Conservation (phyloP, 2,888 invertebrate species). For the Malthinus flaveolus region DNA sequence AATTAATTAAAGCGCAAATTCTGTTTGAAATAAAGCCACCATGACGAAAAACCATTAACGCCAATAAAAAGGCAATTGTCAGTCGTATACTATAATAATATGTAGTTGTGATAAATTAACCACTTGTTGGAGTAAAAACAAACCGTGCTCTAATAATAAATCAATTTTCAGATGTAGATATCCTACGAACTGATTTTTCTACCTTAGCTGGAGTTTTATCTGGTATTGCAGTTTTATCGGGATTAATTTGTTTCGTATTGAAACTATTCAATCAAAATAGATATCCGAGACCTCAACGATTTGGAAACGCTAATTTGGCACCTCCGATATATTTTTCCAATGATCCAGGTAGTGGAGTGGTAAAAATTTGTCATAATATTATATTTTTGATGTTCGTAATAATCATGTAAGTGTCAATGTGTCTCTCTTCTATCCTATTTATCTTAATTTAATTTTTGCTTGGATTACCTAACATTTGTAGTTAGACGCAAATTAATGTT, state of each 20-base stretch:
- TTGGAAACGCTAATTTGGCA: conserved; percentile 81
- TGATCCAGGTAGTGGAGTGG: conserved; percentile 70
- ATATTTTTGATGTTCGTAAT: conserved; percentile 22
- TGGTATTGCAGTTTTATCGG: conserved; percentile 83
- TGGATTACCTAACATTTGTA: conserved; percentile 5
- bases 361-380: conserved; percentile 16
- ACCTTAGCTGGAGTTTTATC: conserved; percentile 84
- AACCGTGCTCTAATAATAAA: not conserved
- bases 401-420: conserved; percentile 25
- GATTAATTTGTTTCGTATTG: conserved; percentile 85
- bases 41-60: no score
- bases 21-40: no score
- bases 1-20: no score
- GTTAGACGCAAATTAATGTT: not conserved
- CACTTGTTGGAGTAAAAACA: not conserved
- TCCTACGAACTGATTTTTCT: conserved; percentile 81
- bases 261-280: conserved; percentile 76
- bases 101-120: not conserved
- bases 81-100: no score
- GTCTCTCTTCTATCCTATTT: conserved; percentile 11
- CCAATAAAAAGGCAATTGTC: no score
- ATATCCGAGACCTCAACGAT: conserved; percentile 68
- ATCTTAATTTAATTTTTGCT: conserved; percentile 11
- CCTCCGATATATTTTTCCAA: conserved; percentile 85
- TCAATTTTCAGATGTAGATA: conserved; percentile 68